Percentiles rank a stretch among this genome's conserved stretches.
These are phyloP conservation scores for Epinephelus fuscoguttatus DNA, from an alignment of 2,113 vertebrate genomes.

Conservation along the genomic window DNA sequence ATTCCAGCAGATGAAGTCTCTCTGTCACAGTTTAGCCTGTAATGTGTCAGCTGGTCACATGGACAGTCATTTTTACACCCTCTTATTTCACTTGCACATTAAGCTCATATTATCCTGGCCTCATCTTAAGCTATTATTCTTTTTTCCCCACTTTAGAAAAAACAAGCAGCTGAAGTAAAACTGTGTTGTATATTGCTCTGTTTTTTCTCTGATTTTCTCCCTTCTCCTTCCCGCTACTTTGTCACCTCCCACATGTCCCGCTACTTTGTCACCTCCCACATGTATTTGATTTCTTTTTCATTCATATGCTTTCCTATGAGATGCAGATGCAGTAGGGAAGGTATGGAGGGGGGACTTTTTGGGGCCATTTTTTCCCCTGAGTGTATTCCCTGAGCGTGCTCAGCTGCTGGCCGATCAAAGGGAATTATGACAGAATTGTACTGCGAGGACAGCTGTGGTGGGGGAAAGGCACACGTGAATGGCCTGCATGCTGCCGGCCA, in stretches of 20 bases:
- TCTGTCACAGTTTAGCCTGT: neutral
- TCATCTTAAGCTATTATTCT: too few species aligned
- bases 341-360: neutral
- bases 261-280: conserved; percentile 31
- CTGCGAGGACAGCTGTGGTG: conserved; percentile 24
- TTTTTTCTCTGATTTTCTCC: neutral
- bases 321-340: conserved; percentile 1
- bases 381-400: conserved; percentile 34
- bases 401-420: conserved; percentile 47
- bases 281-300: conserved; percentile 42
- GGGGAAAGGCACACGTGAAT: conserved; percentile 15
- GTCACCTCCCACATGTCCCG: conserved; percentile 34
- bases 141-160: neutral
- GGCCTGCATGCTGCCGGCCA: neutral
- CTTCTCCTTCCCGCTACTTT: neutral
- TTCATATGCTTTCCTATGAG: conserved; percentile 26
- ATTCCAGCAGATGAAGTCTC: neutral
- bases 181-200: neutral
- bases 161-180: neutral
- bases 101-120: neutral
- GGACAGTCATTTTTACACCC: too few species aligned
- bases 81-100: neutral
- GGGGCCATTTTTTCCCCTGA: conserved; percentile 1
- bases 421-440: conserved; percentile 44
- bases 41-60: conserved; percentile 1